Base-by-base conservation (phyloP, 2,888 invertebrate genomes). In the Cheilosia scutellata region DNA sequence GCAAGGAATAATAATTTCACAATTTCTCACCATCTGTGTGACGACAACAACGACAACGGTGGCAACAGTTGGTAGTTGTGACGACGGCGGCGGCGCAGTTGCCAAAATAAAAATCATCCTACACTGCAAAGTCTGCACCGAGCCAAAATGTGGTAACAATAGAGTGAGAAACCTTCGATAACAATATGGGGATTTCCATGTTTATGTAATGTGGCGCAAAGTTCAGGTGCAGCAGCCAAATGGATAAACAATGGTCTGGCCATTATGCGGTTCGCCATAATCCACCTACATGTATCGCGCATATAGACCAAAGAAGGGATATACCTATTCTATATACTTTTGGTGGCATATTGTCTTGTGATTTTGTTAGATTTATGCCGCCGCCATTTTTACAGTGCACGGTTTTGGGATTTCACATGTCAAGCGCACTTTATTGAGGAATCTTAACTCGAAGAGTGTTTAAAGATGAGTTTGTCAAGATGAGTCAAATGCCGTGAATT, bases 201-300 rank as follows among this genome's bases (percentile, higher is more conserved):
- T 86, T 86, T 86, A 86, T 82, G 82, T 86, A 86, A 82, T 86
- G 63, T 86, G 86, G 86, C 86, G 86, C 82, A 86, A 77, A 86
- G 86, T 86, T 86, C 86, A 86, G 86, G 86, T 86, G 86, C 86
- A 86, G 76, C 86, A 66, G 63, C 29, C 51, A 33, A 51, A 51
- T 25, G 37, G 75, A 63, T n/a, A 51, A 74, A 82, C 86, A 86
- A 86, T 86, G 71, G 82, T 40, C 63, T 72, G 86, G 71, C 72
- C 37, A 80, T 71, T 55, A 57, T 37, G 37, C 33, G 47, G 5
- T 13, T 47, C n/a, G 25, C 20, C 16, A 37, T 33, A 25, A 71
- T 55, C 82, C 86, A 86, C 82, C 82, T 86, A 86, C 82, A 65
- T 80, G 55, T 63, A 44, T 13, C 29, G 16, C 29, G 31, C 58